Evolutionary conservation across 2,113 vertebrate species (phyloP).

Genomic region (Ammodramus savannarum): DNA sequence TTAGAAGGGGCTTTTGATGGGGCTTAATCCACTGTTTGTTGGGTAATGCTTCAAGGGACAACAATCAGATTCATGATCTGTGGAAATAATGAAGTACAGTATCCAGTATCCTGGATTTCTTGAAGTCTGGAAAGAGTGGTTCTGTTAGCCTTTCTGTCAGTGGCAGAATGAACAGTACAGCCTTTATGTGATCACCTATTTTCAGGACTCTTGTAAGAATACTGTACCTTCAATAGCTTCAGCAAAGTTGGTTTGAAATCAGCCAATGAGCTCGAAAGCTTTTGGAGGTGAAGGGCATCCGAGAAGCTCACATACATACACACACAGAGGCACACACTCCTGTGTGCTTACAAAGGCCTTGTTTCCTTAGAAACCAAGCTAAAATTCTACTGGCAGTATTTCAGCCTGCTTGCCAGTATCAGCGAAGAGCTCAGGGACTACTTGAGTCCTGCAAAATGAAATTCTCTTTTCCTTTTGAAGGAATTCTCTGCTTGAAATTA

Average conservation of each 20-base stretch:
- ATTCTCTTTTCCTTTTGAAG: conserved; percentile 21
- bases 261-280: background rate
- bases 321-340: background rate
- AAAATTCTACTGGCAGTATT: conserved; percentile 44
- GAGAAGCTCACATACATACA: background rate
- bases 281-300: background rate
- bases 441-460: conserved; percentile 41
- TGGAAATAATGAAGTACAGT: background rate
- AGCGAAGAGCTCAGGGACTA: conserved; percentile 32
- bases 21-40: background rate
- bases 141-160: background rate
- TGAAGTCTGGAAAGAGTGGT: background rate
- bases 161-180: background rate
- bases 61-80: background rate
- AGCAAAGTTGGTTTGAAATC: background rate
- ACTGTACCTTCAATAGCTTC: background rate
- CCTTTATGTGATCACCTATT: background rate
- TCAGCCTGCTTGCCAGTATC: conserved; percentile 41
- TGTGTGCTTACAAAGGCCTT: conserved; percentile 14
- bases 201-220: background rate
- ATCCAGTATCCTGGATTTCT: background rate
- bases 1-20: background rate
- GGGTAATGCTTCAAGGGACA: background rate
- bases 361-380: conserved; percentile 66
- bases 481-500: conserved; percentile 8